Evolutionary conservation across 2,888 invertebrate species (phyloP).

Genomic region (Balanococcus diminutus): DNA sequence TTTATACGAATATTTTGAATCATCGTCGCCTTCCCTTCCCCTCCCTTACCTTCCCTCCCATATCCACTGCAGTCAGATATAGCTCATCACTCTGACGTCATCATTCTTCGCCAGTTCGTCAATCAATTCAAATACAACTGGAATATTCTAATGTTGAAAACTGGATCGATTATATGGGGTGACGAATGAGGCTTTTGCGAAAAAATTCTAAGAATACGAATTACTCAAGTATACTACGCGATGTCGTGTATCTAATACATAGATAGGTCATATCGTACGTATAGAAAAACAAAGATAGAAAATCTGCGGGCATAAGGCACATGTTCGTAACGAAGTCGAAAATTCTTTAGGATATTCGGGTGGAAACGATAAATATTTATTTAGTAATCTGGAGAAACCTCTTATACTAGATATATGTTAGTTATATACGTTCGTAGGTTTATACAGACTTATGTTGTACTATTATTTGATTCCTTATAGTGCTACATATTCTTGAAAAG

Average conservation of each 20-base stretch:
- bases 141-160: not conserved
- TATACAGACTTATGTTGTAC: not conserved
- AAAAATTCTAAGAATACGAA: not conserved
- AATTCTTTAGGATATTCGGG: not conserved
- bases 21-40: too few relatives aligned
- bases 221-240: not conserved
- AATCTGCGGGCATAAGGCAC: not conserved
- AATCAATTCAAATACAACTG: not conserved
- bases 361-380: constrained; percentile 38
- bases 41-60: too few relatives aligned
- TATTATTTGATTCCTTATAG: too few relatives aligned
- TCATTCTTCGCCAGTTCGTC: not conserved
- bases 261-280: not conserved
- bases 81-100: not conserved
- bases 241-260: too few relatives aligned
- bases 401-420: not conserved
- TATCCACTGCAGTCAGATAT: too few relatives aligned
- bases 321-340: not conserved
- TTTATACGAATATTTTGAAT: too few relatives aligned
- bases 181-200: not conserved
- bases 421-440: not conserved
- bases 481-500: too few relatives aligned
- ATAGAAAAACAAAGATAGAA: not conserved
- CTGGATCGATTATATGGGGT: not conserved
- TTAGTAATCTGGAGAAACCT: constrained; percentile 21